These are phyloP conservation scores for Oscheius myriophilus DNA, from an alignment of 2,888 invertebrate species.

Conservation along the genomic window DNA sequence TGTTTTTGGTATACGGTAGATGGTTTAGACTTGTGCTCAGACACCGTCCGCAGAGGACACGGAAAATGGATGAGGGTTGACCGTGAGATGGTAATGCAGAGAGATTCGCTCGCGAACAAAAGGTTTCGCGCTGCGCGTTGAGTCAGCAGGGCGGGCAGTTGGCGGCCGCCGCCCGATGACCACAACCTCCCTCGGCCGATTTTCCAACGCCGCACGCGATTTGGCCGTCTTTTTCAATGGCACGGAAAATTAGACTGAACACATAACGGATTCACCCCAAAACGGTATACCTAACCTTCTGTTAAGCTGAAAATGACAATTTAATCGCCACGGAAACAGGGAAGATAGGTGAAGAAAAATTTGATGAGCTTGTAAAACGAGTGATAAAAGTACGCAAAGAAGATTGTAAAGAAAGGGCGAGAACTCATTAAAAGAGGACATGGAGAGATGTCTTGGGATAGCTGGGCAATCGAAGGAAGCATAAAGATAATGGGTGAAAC, in stretches of 20 bases:
- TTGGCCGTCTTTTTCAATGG: background rate
- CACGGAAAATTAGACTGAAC: background rate
- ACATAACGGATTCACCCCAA: background rate
- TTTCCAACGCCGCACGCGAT: constrained; percentile 1
- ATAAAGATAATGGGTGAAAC: constrained; percentile 16
- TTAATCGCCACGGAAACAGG: background rate
- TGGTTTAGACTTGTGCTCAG: too few relatives aligned
- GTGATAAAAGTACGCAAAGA: background rate
- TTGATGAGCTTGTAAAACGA: background rate
- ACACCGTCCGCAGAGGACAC: too few relatives aligned
- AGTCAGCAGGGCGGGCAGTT: constrained; percentile 29
- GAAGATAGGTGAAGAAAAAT: background rate
- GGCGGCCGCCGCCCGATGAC: constrained; percentile 25
- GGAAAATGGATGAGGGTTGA: constrained; percentile 10
- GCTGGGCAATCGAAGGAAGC: background rate
- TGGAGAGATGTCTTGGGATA: background rate
- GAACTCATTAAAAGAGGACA: background rate
- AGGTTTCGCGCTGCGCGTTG: constrained; percentile 30
- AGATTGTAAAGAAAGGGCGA: background rate
- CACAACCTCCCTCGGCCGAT: background rate
- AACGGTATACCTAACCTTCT: background rate
- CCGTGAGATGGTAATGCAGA: constrained; percentile 27
- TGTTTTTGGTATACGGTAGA: too few relatives aligned
- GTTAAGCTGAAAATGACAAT: background rate
- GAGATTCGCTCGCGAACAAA: constrained; percentile 22